Percentiles rank a stretch among this genome's conserved stretches.
Evolutionary conservation across 2,888 invertebrate species (phyloP).

Genomic region (Rhorus exstirpatorius): DNA sequence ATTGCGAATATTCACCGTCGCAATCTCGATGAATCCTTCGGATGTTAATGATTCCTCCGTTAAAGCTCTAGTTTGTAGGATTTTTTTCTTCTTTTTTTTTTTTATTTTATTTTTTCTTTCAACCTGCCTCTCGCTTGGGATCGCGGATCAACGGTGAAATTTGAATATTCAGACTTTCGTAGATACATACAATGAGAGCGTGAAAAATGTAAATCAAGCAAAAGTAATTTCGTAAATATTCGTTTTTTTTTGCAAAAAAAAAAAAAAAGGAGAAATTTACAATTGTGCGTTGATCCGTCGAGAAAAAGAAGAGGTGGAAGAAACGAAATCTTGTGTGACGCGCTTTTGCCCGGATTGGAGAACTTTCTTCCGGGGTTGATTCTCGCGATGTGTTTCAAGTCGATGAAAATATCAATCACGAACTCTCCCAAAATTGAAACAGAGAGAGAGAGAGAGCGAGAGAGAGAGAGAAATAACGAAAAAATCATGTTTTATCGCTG

Average conservation of each 20-base stretch:
- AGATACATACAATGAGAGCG: not conserved
- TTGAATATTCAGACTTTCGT: not conserved
- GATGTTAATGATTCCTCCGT: constrained; percentile 39
- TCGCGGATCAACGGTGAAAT: not conserved
- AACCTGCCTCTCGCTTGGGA: not conserved
- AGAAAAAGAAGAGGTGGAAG: too few species aligned
- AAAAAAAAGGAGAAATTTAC: not conserved
- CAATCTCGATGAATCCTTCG: constrained; percentile 34
- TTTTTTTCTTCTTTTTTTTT: constrained; percentile 1
- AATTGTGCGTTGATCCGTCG: constrained; percentile 28
- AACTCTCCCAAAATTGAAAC: not conserved
- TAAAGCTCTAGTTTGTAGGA: constrained; percentile 7
- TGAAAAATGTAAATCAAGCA: not conserved
- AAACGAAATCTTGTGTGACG: constrained; percentile 39
- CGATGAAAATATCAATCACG: not conserved
- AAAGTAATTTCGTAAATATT: constrained; percentile 11
- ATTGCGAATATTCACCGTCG: constrained; percentile 46
- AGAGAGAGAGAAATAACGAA: constrained; percentile 2
- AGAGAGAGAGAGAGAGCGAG: too few species aligned
- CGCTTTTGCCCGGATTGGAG: constrained; percentile 27
- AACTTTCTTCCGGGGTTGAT: constrained; percentile 52
- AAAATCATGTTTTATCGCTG: constrained; percentile 21
- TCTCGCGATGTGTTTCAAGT: not conserved
- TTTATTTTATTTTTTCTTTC: not conserved
- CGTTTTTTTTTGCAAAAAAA: too few species aligned